Conservation (phyloP, 2,888 invertebrate species). For the Macrosoma leucophasiata region DNA sequence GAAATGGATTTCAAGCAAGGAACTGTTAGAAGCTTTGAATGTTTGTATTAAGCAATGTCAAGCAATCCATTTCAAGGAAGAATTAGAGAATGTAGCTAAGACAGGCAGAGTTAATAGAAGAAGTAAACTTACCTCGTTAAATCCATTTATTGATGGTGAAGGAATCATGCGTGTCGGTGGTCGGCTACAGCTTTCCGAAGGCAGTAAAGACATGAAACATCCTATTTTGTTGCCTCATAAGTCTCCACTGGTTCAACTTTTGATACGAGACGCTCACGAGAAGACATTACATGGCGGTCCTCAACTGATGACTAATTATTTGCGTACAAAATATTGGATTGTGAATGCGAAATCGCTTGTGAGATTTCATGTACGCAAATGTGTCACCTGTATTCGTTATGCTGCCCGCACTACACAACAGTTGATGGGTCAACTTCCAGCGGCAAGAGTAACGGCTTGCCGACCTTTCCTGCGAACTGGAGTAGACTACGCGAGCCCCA, state of each 20-base stretch:
- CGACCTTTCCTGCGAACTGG: conserved; percentile 10
- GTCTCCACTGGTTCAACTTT: conserved; percentile 19
- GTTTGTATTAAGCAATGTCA: conserved; percentile 16
- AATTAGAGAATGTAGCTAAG: background rate
- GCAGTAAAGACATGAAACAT: conserved; percentile 19
- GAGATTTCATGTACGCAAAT: conserved; percentile 8
- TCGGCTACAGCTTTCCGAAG: conserved; percentile 17
- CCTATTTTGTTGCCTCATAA: conserved; percentile 26
- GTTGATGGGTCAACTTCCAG: conserved; percentile 11
- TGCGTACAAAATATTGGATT: conserved; percentile 13
- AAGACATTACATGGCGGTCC: conserved; percentile 16
- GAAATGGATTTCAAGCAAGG: no score
- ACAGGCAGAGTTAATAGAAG: conserved; percentile 4
- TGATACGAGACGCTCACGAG: conserved; percentile 25
- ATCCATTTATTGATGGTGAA: conserved; percentile 22
- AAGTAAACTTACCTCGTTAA: conserved; percentile 17
- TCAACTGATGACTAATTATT: conserved; percentile 11
- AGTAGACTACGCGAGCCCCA: conserved; percentile 13
- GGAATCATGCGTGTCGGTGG: conserved; percentile 27
- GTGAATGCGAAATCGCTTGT: conserved; percentile 8
- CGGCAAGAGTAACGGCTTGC: conserved; percentile 6
- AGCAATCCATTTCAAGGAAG: conserved; percentile 2
- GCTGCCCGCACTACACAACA: background rate
- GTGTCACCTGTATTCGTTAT: conserved; percentile 9
- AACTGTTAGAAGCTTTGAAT: conserved; percentile 5